Base-by-base conservation (phyloP, 2,113 vertebrate species). In the Rafetus swinhoei region DNA sequence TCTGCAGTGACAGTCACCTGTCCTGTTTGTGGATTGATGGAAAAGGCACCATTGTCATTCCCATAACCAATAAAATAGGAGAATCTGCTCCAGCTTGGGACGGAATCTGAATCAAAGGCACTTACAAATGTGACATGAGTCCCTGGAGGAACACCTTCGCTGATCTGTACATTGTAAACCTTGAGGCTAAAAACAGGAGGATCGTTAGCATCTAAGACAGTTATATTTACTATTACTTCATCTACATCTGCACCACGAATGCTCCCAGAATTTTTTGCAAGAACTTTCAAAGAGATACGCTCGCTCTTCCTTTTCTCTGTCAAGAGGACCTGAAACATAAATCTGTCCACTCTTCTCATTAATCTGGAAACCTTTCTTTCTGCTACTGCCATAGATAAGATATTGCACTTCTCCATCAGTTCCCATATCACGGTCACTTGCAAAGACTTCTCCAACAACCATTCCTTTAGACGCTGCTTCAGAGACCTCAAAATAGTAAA, bases 41-140 rank as follows among this genome's bases (percentile, higher is more conserved):
- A 99, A 92, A 99, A 99, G 87, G 99, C 98, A 9, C 97, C 98
- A 24, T 98, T 98, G 93, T 99, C 96, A 3, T 98, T 98, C 74
- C 99, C 98, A 29, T 98, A 96, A 50, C 98, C 98, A 5, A 99
- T 98, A 86, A 98, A 98, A 95, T 99, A 99, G 10, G 99, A 99
- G 93, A 99, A 99, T 81, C 99, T 98, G 98, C 99, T 99, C 99
- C 99, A 99, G 97, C 99, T 99, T 32, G 99, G 99, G 80, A 99
- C 98, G 14, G 99, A 99, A 90, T 99, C 99, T 0, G 99, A 99
- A 96, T 99, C 99, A 81, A 99, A 98, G 53, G 99, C 99, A 89
- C 99, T 99, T 89, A 99, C 99, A 1, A 99, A 99, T 0, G 99
- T 99, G 88, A 99, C 99, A 0, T 99, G 99, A 19, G 99, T 99